phyloP scores from a whole-genome alignment of 2,888 invertebrate genomes.

The Neoitamus cyanurus region DNA sequence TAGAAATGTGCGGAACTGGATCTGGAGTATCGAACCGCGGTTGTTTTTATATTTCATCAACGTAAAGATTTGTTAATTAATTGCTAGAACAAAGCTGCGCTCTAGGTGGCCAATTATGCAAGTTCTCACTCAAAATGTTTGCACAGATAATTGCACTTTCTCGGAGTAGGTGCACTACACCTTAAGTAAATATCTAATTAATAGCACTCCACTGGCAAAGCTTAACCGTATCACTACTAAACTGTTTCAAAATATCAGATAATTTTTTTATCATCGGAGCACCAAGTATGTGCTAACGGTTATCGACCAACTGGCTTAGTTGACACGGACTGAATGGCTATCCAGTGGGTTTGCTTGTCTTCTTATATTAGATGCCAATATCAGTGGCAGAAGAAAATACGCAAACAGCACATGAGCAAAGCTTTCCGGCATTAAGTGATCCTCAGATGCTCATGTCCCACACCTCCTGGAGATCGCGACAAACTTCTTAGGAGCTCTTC shows the following conservation, averaged over 20 bases:
- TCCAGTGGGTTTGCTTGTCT: constrained; percentile 25
- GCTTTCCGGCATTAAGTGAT: background rate
- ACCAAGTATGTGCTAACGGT: background rate
- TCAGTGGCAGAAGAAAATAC: constrained; percentile 22
- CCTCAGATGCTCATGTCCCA: constrained; percentile 39
- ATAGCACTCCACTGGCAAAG: background rate
- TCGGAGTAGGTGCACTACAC: background rate
- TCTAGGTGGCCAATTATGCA: background rate
- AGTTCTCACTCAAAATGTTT: background rate
- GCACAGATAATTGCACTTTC: background rate
- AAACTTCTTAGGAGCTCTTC: background rate
- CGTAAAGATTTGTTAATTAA: constrained; percentile 50
- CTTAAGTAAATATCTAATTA: background rate
- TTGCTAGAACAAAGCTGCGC: background rate
- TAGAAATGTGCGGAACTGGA: constrained; percentile 66
- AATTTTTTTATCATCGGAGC: background rate
- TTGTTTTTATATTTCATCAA: constrained; percentile 67
- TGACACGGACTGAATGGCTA: constrained; percentile 48
- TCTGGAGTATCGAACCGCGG: constrained; percentile 65
- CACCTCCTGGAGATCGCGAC: constrained; percentile 30
- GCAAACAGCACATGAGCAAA: background rate
- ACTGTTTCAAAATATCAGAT: background rate
- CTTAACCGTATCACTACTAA: background rate
- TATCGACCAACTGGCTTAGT: constrained; percentile 19
- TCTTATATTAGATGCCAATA: constrained; percentile 43